phyloP scores from a whole-genome alignment of 2,113 vertebrate species.

The Myotis lucifugus region DNA sequence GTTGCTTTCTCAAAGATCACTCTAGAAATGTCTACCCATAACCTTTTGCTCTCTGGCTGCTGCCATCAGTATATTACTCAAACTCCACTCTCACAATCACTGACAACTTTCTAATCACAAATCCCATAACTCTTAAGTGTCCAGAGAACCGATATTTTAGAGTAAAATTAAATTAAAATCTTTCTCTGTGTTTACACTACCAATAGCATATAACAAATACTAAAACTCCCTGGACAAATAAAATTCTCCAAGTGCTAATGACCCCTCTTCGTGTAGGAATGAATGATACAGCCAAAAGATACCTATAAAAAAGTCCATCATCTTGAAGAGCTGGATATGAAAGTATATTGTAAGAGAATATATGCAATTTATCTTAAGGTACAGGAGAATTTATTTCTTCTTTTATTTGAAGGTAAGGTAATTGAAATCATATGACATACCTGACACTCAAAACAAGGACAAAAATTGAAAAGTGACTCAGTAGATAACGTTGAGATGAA shows the following conservation, averaged over 20 bases:
- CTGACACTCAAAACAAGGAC: background rate
- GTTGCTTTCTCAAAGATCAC: constrained; percentile 53
- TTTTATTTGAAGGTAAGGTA: background rate
- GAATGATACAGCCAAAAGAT: background rate
- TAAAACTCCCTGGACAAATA: background rate
- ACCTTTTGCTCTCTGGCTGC: constrained; percentile 13
- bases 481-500: background rate
- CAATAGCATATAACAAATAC: background rate
- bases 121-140: background rate
- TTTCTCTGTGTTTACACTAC: background rate
- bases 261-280: background rate
- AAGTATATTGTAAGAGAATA: background rate
- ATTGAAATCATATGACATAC: background rate
- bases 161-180: constrained; percentile 1
- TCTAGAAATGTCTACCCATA: constrained; percentile 32
- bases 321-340: background rate
- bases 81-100: background rate
- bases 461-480: background rate
- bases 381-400: background rate
- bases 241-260: background rate
- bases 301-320: background rate
- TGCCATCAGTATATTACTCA: constrained; percentile 25
- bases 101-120: constrained; percentile 30
- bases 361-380: background rate
- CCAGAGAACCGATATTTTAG: background rate